Evolutionary conservation across 2,888 invertebrate species (phyloP), one percentile per base, ranked within the genome.

Genomic region (Alentia gelatinosa): DNA sequence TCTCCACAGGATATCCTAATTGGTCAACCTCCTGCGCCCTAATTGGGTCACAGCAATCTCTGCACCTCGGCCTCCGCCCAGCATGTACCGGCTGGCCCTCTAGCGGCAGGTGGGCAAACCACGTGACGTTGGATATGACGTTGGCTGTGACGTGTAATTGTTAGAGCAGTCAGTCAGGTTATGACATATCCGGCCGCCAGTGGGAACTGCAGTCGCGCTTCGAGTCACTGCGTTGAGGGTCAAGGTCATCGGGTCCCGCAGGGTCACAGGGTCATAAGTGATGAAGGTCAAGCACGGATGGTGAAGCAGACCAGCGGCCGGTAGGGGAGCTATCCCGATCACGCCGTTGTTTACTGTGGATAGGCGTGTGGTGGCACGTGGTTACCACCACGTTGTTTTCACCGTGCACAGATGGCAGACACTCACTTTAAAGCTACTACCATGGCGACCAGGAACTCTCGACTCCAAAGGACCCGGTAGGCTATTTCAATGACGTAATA

Each of bases 91-190:
- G 3, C 3, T 12, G 5, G 3, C 19, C 56, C 26, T 33, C 74
- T 74, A 74, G 74, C 74, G 74, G 30, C 74, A 74, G 74, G 74
- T 74, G 74, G 74, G 15, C 74, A 33, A 74, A 74, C n/a, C 33
- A 74, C 19, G 56, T 56, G 56, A 56, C 56, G 56, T 19, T n/a
- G 56, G 56, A n/a, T n/a, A n/a, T 56, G 56, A 56, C 56, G 56
- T 56, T n/a, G 3, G n/a, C 56, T 19, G 19, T n/a, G n/a, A 19
- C 56, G 56, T 56, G 56, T 56, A 56, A 56, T 56, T 56, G 56
- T 56, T 56, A 56, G 23, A 9, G 56, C 56, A 56, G 56, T 56
- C 56, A n/a, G 56, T n/a, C 56, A n/a, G 5, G 23, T 56, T n/a
- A 56, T 56, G 56, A 3, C 19, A n/a, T n/a, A 1, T n/a, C 56